These are phyloP conservation scores for Hyperoplus immaculatus DNA, from an alignment of 2,797 vertebrate species.

Conservation along the genomic window DNA sequence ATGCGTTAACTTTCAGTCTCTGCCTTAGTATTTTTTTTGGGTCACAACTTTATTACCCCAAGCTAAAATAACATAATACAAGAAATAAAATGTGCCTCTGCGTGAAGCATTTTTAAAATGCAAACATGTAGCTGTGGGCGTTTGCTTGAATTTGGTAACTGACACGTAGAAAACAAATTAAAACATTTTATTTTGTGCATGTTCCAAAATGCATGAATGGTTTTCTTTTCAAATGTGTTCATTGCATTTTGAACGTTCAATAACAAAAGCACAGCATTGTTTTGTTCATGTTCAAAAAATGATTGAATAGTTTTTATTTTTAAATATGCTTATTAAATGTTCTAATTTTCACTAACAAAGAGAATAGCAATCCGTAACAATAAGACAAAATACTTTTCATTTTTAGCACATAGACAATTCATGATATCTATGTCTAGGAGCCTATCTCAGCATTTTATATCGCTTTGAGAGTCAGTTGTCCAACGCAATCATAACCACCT, in stretches of 20 bases:
- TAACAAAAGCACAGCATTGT: not conserved
- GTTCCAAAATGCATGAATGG: not conserved
- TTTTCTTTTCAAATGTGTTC: not conserved
- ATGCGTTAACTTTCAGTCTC: not conserved
- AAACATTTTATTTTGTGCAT: not conserved
- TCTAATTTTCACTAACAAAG: too few relatives aligned
- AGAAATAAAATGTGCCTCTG: not conserved
- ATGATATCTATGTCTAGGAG: not conserved
- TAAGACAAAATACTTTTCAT: not conserved
- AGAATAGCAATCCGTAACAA: too few relatives aligned
- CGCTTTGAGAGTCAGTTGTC: not conserved
- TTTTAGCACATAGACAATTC: not conserved
- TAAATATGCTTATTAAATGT: not conserved
- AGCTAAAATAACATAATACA: not conserved
- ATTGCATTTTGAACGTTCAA: not conserved
- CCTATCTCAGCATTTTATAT: not conserved
- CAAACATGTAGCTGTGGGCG: not conserved
- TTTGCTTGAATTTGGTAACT: not conserved
- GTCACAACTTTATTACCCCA: not conserved
- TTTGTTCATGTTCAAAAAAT: too few relatives aligned
- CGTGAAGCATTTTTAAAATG: not conserved
- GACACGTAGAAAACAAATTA: not conserved
- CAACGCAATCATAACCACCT: not conserved
- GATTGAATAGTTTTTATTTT: not conserved
- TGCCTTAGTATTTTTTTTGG: conserved; percentile 3